Evolutionary conservation across 2,113 vertebrate genomes (phyloP).

Genomic region (Crocuta crocuta): DNA sequence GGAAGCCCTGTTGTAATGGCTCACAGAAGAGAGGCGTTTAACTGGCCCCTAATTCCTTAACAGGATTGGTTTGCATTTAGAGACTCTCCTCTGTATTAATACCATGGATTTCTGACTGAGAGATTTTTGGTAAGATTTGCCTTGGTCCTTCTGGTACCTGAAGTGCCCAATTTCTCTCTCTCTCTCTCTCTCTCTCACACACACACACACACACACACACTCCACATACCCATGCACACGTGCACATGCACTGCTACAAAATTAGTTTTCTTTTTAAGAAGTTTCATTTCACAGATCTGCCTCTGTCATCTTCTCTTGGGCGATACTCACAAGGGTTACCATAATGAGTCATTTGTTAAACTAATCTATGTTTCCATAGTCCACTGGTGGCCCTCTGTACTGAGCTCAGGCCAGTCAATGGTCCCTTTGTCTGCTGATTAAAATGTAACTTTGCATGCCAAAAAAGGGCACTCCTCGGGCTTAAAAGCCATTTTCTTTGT

Average conservation of each 20-base stretch:
- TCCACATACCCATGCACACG: not conserved
- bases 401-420: conserved; percentile 82
- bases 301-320: conserved; percentile 26
- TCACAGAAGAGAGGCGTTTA: not conserved
- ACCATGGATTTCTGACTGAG: not conserved
- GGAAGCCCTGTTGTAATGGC: not conserved
- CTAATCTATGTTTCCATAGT: conserved; percentile 85
- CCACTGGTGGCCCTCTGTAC: conserved; percentile 76
- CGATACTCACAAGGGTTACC: conserved; percentile 40
- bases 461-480: conserved; percentile 78
- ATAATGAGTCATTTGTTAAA: conserved; percentile 86
- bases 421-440: conserved; percentile 85
- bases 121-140: not conserved
- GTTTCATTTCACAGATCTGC: not conserved
- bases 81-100: not conserved
- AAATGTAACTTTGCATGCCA: conserved; percentile 85
- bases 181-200: no score
- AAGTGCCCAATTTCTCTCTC: not conserved
- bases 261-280: not conserved
- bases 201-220: not conserved
- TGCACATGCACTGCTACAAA: not conserved
- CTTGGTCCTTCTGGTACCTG: not conserved
- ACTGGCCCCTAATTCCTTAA: not conserved
- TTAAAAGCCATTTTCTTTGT: conserved; percentile 81
- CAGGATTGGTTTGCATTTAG: not conserved